Base-by-base conservation (phyloP, 2,888 invertebrate species). In the Philopedon plagiatum region DNA sequence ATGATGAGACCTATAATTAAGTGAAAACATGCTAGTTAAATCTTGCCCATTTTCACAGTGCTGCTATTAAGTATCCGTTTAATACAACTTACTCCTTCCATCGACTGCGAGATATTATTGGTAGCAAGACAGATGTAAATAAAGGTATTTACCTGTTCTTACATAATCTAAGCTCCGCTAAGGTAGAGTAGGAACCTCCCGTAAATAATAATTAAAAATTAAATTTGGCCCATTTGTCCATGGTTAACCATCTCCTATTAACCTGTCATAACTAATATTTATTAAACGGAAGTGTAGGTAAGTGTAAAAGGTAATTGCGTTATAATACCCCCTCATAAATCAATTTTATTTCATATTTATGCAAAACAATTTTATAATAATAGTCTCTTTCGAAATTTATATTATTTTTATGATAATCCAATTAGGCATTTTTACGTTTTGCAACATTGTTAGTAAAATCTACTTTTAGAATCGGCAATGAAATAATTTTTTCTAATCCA, bases 271-370 rank as follows among this genome's bases (percentile, higher is more conserved):
- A 46, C 11, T 11, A n/a, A 19, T 15, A 46, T 46, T 46, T 46
- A 46, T 46, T 21, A 23, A 21, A 23, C 46, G 46, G 46, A 46
- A 46, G 46, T 23, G 46, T 46, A 15, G 46, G 46, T 46, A 46
- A 46, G 21, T 46, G 44, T 11, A 46, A 34, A 46, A 46, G 23
- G 46, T 46, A 46, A 46, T 46, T 46, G 46, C 46, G 46, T 46
- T 46, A 46, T 46, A 49, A 62, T 62, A 19, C 49, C 11, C 15
- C 8, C 5, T 21, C 23, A 62, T 62, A 62, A 49, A 62, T 62
- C 62, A 62, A 62, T 32, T 62, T 62, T 49, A 62, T 46, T 49
- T 49, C 18, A 32, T 49, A 62, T 62, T 62, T 62, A 62, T 62
- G 62, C 62, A 62, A 62, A 46, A 23, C 9, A 9, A 23, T 11